Evolutionary conservation across 2,797 vertebrate genomes (phyloP).

Genomic region (Percopsis omiscomaycus): DNA sequence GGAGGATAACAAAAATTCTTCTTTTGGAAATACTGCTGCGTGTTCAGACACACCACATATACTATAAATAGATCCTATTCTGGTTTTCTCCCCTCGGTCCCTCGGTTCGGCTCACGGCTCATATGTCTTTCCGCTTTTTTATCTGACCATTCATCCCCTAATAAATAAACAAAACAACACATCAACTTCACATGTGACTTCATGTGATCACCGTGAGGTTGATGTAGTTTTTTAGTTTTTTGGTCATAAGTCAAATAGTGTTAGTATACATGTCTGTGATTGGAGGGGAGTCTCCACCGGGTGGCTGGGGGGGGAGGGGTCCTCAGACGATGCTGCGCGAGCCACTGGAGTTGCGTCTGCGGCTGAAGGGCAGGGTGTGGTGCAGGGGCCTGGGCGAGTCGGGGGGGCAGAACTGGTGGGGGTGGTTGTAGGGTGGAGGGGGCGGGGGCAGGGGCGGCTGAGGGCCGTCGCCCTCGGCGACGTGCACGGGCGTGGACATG

Average conservation of each 20-base stretch:
- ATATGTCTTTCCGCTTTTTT: conserved; percentile 21
- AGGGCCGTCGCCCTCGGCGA: conserved; percentile 81
- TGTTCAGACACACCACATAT: conserved; percentile 38
- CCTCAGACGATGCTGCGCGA: conserved; percentile 90
- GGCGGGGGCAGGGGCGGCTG: conserved; percentile 94
- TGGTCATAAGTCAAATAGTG: too few relatives aligned
- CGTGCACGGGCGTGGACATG: conserved; percentile 84
- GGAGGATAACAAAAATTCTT: conserved; percentile 32
- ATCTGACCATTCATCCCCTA: conserved; percentile 20
- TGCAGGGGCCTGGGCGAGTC: conserved; percentile 89
- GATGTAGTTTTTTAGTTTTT: too few relatives aligned
- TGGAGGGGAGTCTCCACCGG: background rate
- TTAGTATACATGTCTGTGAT: background rate
- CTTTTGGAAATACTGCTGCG: conserved; percentile 43
- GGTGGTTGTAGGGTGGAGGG: conserved; percentile 96
- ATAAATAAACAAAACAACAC: too few relatives aligned
- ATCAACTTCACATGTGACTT: too few relatives aligned
- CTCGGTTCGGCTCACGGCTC: conserved; percentile 5
- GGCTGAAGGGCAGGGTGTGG: conserved; percentile 87
- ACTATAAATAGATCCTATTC: conserved; percentile 38
- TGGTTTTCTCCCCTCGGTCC: conserved; percentile 27
- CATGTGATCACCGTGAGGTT: background rate
- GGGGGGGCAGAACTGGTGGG: conserved; percentile 94
- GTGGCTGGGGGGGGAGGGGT: background rate
- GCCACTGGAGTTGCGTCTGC: conserved; percentile 91